Evolutionary conservation across 2,797 vertebrate genomes (phyloP), one percentile per base, ranked within the genome.

Genomic region (Anomalospiza imberbis): DNA sequence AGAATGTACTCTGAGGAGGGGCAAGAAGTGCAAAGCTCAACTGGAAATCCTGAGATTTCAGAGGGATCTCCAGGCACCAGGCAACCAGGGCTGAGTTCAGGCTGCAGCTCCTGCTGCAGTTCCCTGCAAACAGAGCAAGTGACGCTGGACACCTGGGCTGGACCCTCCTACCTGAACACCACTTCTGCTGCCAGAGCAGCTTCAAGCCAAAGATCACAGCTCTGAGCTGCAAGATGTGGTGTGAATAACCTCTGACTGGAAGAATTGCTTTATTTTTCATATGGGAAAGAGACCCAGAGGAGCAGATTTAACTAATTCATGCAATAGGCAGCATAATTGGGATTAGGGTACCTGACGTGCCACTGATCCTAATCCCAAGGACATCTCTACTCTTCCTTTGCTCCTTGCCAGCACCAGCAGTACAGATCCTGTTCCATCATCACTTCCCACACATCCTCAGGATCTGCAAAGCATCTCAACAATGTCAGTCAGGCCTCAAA

Each of bases 1-100:
- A 78, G 78, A 89, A 47, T 2, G 4, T 5, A 2, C 63, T 85
- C 88, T 1, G 4, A 88, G 94, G 81, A 94, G 72, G 65, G 75
- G 87, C 20, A 32, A 88, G 92, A 91, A 81, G 78, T 81, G 82
- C 74, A 87, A 84, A 93, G 85, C 85, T 85, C 82, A 34, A 51
- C 40, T 94, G 92, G 87, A 94, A 95, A 94, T 45, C 51, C 60
- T 78, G 87, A 70, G 85, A 36, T 68, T 77, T 68, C 14, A 2
- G 67, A 71, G 66, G 55, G 88, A 89, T 38, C 76, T 75, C 51
- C 61, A 17, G 80, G 86, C 80, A 71, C 19, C 55, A 20, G 71
- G 71, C 79, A 91, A 19, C 4, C 58, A 9, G 45, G 42, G 58
- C 70, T 34, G 61, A 40, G 28, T 8, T 34, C 40, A 55, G 44